Evolutionary conservation across 2,888 invertebrate genomes (phyloP), one percentile per base, ranked within the genome.

Genomic region (Drosophila picticornis): DNA sequence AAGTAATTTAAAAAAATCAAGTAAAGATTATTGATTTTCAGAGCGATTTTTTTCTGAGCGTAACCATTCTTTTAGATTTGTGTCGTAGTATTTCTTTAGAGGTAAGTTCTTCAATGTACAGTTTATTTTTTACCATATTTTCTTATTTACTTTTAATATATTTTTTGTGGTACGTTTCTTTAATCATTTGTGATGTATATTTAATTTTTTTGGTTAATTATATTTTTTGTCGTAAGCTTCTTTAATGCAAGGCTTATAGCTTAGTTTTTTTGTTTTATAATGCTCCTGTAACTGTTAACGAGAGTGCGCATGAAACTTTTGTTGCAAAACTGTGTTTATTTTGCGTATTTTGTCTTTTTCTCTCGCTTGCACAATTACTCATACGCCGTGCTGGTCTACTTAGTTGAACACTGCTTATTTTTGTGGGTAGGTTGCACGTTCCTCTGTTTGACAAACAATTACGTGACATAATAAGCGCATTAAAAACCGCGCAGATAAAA

Each of bases 401-500:
- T 43, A 29, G 19, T 13, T 46, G 6, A 22, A 32, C 38, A 50
- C 43, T 27, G 65, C 58, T 38, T 36, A 52, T 59, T 62, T 48
- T 40, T 48, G 65, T 16, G 36, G 6, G 38, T 11, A 43, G 22
- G 36, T 34, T 48, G 46, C 86, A 86, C 86, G 86, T 86, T 77
- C 70, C 62, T 51, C 75, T 75, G 83, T 87, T 83, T 83, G 81
- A 52, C 55, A 69, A 58, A 27, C 53, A 64, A 69, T 74, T 86
- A 88, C 86, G 86, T 88, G 86, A 86, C 86, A 64, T 55, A 72
- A 88, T 81, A 75, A 67, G 66, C 61, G 70, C 72, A 70, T 72
- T 67, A 63, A 67, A 46, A 69, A 58, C 64, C 43, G n/a, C 68
- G 32, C 22, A 52, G 59, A 57, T 40, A 63, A 10, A 56, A 57